A percentile compares a stretch with the other conserved stretches of the same genome.
phyloP scores from a whole-genome alignment of 2,113 vertebrate species.

The Pachyramphus minor region DNA sequence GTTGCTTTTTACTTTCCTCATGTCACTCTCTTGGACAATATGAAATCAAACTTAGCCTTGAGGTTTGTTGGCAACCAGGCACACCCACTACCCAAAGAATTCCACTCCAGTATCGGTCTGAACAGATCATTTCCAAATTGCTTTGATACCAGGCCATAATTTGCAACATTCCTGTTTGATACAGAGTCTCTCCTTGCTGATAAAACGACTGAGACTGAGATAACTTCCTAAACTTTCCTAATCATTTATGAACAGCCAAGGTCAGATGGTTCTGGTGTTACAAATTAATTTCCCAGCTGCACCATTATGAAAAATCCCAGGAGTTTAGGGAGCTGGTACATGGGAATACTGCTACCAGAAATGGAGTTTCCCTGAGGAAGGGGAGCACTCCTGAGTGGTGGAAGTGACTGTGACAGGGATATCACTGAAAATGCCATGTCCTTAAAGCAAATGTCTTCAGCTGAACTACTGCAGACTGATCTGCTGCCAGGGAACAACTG shows the following conservation, averaged over 20 bases:
- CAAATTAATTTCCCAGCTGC: slow-evolving; percentile 21
- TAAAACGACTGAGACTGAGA: slow-evolving; percentile 6
- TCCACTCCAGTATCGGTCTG: background rate
- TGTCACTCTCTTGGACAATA: background rate
- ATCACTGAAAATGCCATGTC: background rate
- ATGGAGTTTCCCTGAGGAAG: background rate
- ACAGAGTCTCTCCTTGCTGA: background rate
- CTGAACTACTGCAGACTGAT: background rate
- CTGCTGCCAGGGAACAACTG: background rate
- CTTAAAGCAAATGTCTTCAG: background rate
- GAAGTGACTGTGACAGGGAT: background rate
- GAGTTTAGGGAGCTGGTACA: background rate
- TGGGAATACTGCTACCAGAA: background rate
- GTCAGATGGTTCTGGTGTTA: background rate
- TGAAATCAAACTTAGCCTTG: background rate
- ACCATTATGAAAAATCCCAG: background rate
- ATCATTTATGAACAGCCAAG: background rate
- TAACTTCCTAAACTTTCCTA: background rate
- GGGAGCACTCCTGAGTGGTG: background rate
- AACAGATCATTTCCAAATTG: background rate
- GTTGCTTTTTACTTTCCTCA: background rate
- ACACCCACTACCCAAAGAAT: background rate
- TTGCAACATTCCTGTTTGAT: background rate
- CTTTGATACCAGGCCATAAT: slow-evolving; percentile 32
- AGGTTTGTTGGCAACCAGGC: background rate